Evolutionary conservation across 2,797 vertebrate genomes (phyloP).

Genomic region (Tympanoctomys barrerae): DNA sequence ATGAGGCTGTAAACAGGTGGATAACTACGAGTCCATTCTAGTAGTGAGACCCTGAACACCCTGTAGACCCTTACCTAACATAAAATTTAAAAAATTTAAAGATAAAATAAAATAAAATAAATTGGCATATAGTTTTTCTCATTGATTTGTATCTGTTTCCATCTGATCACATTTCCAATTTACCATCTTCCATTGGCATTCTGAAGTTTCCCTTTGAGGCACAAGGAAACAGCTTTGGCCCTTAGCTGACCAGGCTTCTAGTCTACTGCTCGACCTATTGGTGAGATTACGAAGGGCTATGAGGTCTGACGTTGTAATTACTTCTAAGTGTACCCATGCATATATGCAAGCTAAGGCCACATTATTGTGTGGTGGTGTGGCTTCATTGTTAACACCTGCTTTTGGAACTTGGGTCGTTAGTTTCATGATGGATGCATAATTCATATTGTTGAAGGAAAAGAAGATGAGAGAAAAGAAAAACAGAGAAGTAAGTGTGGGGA

Average conservation of each 20-base stretch:
- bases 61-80: too few species aligned
- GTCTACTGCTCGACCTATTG: not conserved
- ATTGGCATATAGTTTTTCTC: not conserved
- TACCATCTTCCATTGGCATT: not conserved
- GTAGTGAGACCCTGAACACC: too few species aligned
- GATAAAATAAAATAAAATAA: not conserved
- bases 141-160: not conserved
- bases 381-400: not conserved
- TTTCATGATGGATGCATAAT: not conserved
- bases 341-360: not conserved
- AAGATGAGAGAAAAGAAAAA: not conserved
- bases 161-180: not conserved
- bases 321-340: not conserved
- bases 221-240: not conserved
- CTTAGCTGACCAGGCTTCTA: not conserved
- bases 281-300: not conserved
- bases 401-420: slow-evolving; percentile 7
- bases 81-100: too few species aligned
- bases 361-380: not conserved
- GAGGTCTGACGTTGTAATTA: not conserved
- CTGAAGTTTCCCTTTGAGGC: too few species aligned
- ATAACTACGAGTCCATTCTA: too few species aligned
- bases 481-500: not conserved
- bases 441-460: slow-evolving; percentile 1
- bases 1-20: too few species aligned